Evolutionary conservation across 2,888 invertebrate species (phyloP).

Genomic region (Osedax fenrisi): DNA sequence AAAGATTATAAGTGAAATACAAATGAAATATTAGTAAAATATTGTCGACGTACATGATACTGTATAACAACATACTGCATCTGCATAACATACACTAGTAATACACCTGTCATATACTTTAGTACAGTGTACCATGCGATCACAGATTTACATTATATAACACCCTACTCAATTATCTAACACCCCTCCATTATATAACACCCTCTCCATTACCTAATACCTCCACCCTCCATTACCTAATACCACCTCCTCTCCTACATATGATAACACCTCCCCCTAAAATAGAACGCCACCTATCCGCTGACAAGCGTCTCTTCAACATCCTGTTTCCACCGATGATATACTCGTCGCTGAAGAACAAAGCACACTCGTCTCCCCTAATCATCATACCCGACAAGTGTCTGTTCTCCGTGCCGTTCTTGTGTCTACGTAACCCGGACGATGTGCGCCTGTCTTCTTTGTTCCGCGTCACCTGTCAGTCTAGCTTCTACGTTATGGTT

Average conservation of each 20-base stretch:
- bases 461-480: constrained; percentile 41
- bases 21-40: too few relatives aligned
- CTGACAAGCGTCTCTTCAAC: constrained; percentile 41
- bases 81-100: too few relatives aligned
- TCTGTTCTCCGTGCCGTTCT: constrained; percentile 43
- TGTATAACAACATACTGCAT: too few relatives aligned
- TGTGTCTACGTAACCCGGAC: constrained; percentile 40
- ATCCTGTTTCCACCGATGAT: constrained; percentile 41
- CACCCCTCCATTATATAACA: too few relatives aligned
- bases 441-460: constrained; percentile 30
- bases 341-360: constrained; percentile 41
- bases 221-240: background rate
- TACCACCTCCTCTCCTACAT: background rate
- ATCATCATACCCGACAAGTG: constrained; percentile 44
- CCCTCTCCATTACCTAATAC: too few relatives aligned
- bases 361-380: constrained; percentile 39
- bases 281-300: constrained; percentile 13
- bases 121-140: too few relatives aligned
- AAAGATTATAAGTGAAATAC: too few relatives aligned
- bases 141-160: too few relatives aligned
- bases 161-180: too few relatives aligned
- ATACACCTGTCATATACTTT: too few relatives aligned
- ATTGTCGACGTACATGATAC: too few relatives aligned
- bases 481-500: constrained; percentile 41
- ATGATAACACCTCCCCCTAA: background rate